Base-by-base conservation (phyloP, 2,113 vertebrate species). In the Larimichthys polyactis region DNA sequence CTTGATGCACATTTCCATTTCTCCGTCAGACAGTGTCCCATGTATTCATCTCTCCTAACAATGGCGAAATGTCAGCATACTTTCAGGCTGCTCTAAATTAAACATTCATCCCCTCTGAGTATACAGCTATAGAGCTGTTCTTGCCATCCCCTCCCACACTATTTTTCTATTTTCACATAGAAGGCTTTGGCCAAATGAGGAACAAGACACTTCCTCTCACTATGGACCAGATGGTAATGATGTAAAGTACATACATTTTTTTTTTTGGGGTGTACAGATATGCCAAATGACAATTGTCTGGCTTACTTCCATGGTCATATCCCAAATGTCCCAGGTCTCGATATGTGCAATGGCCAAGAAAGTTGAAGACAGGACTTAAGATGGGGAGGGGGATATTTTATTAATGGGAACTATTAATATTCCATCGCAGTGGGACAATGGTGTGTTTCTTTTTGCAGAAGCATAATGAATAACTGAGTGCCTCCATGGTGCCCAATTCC, bases 351-450 rank as follows among this genome's bases (percentile, higher is more conserved):
- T 75, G 77, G 84, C 85, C 91, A 82, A 87, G 90, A 91, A 90
- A 91, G 88, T 90, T 85, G 68, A 87, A 84, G 86, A 82, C 80
- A 40, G 83, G 85, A 83, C 86, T 91, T 88, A 80, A 87, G 85
- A 90, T 83, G 77, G 89, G 86, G 76, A 81, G 78, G 68, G 71
- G 86, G 81, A 94, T 94, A 89, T 94, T 95, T 94, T 95, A 95
- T 95, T 95, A 95, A 95, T 95, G 93, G 75, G 43, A 63, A 76
- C 89, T 89, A 92, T 95, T 95, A 95, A 95, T 95, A 95, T 95
- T 95, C 93, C 90, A 94, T 92, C 86, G 81, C 92, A 89, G 85
- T 90, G 93, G 94, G 93, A 94, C 75, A 74, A 87, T 90, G 91
- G 90, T 87, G 84, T 92, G 92, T 93, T 94, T 94, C 93, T 90